Evolutionary conservation across 2,113 vertebrate species (phyloP).

Genomic region (Pimephales promelas): DNA sequence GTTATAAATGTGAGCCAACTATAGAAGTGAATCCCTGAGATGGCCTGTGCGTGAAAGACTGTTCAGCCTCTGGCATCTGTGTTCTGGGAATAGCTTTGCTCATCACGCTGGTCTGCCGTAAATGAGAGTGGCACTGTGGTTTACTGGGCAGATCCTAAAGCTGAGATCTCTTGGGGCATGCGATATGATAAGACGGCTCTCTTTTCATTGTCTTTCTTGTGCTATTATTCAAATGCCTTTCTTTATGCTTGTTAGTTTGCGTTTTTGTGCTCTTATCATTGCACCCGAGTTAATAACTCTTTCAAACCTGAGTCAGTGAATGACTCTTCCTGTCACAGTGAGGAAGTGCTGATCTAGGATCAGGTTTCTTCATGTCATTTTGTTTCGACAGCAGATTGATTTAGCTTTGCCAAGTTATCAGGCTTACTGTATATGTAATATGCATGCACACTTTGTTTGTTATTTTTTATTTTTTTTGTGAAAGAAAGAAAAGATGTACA

Average conservation of each 20-base stretch:
- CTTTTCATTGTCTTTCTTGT: not conserved
- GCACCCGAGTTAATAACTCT: not conserved
- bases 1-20: conserved; percentile 34
- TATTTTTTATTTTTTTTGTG: too few relatives aligned
- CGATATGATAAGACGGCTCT: conserved; percentile 7
- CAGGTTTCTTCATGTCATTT: not conserved
- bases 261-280: not conserved
- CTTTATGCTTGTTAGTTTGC: not conserved
- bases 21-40: conserved; percentile 7
- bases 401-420: not conserved
- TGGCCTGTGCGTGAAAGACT: not conserved
- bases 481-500: not conserved
- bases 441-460: too few relatives aligned
- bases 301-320: conserved; percentile 2
- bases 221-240: not conserved
- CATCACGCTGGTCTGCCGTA: conserved; percentile 22
- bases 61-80: conserved; percentile 35
- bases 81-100: conserved; percentile 33
- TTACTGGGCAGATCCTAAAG: conserved; percentile 7
- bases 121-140: conserved; percentile 34
- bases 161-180: conserved; percentile 15
- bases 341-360: not conserved
- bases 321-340: not conserved
- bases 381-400: not conserved
- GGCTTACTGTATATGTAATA: too few relatives aligned